Conservation (phyloP, 1,140 invertebrate genomes). For the Mesaphorura yosii region DNA sequence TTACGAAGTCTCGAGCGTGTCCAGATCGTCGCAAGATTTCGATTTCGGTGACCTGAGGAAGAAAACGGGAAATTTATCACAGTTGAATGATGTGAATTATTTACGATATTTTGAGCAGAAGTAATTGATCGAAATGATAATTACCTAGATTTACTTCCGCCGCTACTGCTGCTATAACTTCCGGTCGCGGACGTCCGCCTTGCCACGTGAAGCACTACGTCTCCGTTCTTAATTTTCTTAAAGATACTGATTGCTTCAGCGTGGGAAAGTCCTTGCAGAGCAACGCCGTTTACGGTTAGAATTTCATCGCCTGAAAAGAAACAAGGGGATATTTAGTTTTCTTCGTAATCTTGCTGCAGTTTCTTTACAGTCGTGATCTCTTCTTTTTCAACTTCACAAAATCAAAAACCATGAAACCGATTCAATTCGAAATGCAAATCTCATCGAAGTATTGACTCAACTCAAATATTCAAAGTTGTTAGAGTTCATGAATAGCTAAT, state of each 20-base stretch:
- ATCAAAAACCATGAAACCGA: too few species aligned
- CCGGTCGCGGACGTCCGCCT: conserved; percentile 51
- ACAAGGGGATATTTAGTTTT: neutral
- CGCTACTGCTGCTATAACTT: too few species aligned
- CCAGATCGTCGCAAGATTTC: conserved; percentile 31
- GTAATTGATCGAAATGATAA: neutral
- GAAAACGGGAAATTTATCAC: neutral
- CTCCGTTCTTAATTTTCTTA: conserved; percentile 72
- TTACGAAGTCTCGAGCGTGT: too few species aligned
- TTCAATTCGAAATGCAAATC: too few species aligned
- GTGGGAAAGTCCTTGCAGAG: conserved; percentile 72
- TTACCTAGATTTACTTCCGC: conserved; percentile 33
- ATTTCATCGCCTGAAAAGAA: conserved; percentile 75
- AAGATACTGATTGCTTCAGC: conserved; percentile 77
- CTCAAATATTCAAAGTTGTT: too few species aligned
- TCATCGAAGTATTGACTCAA: too few species aligned
- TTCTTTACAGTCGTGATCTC: too few species aligned
- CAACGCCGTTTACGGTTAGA: conserved; percentile 70
- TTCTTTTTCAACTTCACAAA: too few species aligned
- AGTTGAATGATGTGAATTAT: too few species aligned
- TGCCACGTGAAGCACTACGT: conserved; percentile 67
- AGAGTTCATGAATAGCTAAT: too few species aligned
- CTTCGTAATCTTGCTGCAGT: too few species aligned
- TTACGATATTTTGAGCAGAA: neutral
- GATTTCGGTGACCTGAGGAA: conserved; percentile 28